These are phyloP conservation scores for Megaceryle maxima DNA, from an alignment of 2,113 vertebrate species.

Conservation along the genomic window DNA sequence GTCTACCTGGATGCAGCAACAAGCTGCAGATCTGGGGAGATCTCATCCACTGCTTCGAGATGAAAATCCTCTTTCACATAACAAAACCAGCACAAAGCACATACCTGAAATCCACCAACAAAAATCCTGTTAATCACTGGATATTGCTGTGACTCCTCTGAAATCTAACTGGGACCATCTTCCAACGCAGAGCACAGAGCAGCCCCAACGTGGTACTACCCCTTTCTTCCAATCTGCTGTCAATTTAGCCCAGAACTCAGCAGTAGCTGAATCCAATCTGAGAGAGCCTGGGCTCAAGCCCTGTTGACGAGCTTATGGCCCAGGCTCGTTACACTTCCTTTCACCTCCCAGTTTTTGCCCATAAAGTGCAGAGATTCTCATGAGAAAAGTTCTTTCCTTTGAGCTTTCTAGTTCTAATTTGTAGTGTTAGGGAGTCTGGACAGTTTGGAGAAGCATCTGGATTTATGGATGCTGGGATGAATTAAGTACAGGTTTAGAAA, in stretches of 20 bases:
- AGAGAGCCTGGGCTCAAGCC: background rate
- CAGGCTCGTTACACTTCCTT: background rate
- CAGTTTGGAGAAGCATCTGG: background rate
- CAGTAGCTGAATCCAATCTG: background rate
- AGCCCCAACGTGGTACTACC: rapidly evolving
- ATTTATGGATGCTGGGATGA: background rate
- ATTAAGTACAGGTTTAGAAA: background rate
- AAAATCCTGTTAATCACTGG: no score
- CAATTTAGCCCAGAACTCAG: background rate
- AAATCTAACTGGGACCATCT: background rate
- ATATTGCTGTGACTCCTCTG: background rate
- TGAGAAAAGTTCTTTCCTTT: background rate
- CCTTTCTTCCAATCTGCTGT: background rate
- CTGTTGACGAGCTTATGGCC: background rate
- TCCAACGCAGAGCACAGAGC: rapidly evolving
- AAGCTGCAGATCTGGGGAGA: rapidly evolving
- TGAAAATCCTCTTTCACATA: background rate
- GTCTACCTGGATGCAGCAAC: no score
- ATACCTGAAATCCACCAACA: background rate
- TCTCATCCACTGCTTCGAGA: background rate
- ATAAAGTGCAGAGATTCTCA: rapidly evolving
- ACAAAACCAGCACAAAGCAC: background rate
- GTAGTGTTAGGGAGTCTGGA: background rate
- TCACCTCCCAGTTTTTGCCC: background rate
- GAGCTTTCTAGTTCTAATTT: background rate